Conservation (phyloP, 2,888 invertebrate species). For the Andrena fulva region DNA sequence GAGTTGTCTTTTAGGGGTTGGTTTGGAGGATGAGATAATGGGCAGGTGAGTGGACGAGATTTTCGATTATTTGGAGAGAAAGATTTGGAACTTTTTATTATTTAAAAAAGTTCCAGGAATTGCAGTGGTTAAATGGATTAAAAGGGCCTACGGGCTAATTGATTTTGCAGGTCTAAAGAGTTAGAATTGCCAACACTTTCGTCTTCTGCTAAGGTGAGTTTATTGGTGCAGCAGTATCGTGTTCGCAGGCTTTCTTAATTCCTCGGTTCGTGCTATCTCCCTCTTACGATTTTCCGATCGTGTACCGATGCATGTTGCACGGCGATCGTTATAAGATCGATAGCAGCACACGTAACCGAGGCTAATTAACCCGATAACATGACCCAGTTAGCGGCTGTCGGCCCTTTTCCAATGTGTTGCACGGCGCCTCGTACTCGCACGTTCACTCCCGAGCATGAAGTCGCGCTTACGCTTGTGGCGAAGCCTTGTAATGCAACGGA, state of each 20-base stretch:
- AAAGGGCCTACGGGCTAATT: too few relatives aligned
- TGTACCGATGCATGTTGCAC: constrained; percentile 64
- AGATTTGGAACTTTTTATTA: too few relatives aligned
- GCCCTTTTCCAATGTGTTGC: constrained; percentile 45
- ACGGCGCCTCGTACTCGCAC: constrained; percentile 42
- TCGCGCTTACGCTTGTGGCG: constrained; percentile 9
- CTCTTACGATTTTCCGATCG: constrained; percentile 44
- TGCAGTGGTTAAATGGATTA: too few relatives aligned
- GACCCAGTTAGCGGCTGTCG: constrained; percentile 62
- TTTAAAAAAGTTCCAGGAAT: too few relatives aligned
- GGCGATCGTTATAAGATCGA: constrained; percentile 67
- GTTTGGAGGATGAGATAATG: too few relatives aligned
- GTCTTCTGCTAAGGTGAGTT: constrained; percentile 30
- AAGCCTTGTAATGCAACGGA: neutral
- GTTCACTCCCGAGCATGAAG: constrained; percentile 22
- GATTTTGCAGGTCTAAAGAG: neutral
- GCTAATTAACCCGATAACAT: constrained; percentile 78
- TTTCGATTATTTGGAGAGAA: too few relatives aligned
- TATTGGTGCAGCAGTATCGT: constrained; percentile 39
- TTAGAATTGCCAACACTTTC: constrained; percentile 9
- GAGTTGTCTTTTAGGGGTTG: too few relatives aligned
- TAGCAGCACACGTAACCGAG: constrained; percentile 65
- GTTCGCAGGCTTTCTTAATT: constrained; percentile 30
- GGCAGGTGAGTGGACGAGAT: too few relatives aligned
- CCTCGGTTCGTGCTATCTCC: constrained; percentile 51